phyloP scores from a whole-genome alignment of 1,140 invertebrate species.

The Caenorhabditis remanei region DNA sequence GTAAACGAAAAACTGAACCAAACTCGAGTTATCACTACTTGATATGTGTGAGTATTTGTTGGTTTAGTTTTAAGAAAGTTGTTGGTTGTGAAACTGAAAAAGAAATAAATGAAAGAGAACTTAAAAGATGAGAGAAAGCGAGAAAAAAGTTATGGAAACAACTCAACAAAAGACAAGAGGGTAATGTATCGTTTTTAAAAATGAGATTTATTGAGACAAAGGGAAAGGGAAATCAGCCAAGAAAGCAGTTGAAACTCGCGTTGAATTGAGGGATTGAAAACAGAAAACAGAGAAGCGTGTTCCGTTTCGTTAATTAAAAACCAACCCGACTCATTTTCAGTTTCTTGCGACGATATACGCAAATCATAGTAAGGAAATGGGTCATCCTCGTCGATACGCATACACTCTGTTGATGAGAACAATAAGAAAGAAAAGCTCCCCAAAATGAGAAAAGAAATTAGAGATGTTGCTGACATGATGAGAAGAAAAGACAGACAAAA shows the following conservation, averaged over 20 bases:
- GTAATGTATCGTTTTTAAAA: neutral
- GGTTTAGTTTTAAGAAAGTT: neutral
- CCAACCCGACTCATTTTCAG: constrained; percentile 6
- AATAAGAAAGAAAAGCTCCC: constrained; percentile 1
- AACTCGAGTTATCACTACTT: neutral
- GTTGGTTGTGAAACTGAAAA: constrained; percentile 43
- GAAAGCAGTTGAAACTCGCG: constrained; percentile 64
- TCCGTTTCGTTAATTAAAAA: neutral
- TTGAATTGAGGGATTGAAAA: constrained; percentile 22
- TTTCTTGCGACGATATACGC: constrained; percentile 65
- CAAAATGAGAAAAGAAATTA: constrained; percentile 17
- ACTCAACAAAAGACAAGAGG: constrained; percentile 51
- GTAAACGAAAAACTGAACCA: constrained; percentile 21
- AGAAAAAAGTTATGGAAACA: constrained; percentile 8
- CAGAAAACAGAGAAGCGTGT: neutral
- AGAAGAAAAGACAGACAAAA: constrained; percentile 59
- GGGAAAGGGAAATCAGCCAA: constrained; percentile 54
- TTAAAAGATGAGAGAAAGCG: constrained; percentile 23
- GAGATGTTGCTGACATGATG: neutral
- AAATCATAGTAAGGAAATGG: constrained; percentile 69
- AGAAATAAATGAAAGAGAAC: constrained; percentile 5
- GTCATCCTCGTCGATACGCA: constrained; percentile 71
- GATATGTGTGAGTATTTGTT: neutral
- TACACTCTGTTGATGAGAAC: constrained; percentile 58
- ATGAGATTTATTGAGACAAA: constrained; percentile 2